These are phyloP conservation scores for Linurgus olivaceus DNA, from an alignment of 2,797 vertebrate species.

Conservation along the genomic window DNA sequence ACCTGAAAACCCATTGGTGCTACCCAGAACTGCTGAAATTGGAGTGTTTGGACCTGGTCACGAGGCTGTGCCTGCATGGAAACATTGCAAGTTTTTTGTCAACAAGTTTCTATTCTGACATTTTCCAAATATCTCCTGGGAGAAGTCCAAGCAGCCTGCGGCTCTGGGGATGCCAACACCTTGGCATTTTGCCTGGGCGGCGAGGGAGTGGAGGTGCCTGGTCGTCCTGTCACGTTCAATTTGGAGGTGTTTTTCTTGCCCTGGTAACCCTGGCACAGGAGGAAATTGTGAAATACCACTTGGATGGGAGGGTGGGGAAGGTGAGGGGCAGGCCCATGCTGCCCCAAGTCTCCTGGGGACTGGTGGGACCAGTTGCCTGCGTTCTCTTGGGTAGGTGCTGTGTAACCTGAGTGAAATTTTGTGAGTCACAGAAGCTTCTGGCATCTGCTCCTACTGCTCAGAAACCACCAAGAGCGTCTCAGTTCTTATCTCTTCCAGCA, in stretches of 20 bases:
- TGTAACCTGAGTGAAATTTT: background rate
- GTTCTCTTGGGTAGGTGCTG: background rate
- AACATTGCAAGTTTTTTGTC: constrained; percentile 42
- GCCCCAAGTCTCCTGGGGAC: background rate
- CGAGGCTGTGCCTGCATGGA: background rate
- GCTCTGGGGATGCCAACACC: background rate
- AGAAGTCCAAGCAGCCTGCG: background rate
- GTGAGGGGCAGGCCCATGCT: background rate
- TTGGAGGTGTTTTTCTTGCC: background rate
- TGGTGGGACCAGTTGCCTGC: background rate
- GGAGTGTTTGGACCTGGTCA: background rate
- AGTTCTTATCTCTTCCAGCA: constrained; percentile 13
- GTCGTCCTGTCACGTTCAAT: accelerated
- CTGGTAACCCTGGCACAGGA: background rate
- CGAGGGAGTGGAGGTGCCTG: background rate
- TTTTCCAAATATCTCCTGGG: constrained; percentile 50
- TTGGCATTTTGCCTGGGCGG: background rate
- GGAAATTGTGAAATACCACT: background rate
- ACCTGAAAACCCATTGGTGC: background rate
- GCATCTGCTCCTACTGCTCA: background rate
- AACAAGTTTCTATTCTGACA: constrained; percentile 55
- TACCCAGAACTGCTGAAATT: background rate
- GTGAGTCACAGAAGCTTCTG: constrained; percentile 33
- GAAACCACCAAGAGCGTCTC: background rate
- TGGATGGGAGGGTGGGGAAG: background rate